Base-by-base conservation (phyloP, 2,797 vertebrate species). In the Morelia viridis region DNA sequence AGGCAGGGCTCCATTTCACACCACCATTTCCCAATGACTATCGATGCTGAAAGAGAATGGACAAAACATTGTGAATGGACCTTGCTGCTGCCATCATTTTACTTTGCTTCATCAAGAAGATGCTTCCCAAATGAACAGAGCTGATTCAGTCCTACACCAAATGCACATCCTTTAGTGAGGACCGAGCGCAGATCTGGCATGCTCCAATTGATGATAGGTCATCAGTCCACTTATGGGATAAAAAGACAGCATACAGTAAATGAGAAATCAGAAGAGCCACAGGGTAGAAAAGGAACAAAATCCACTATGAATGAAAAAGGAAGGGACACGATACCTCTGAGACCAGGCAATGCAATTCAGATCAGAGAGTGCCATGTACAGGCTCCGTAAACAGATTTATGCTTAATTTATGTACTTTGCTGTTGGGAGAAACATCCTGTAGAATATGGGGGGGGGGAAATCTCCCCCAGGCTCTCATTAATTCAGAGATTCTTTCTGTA, bases 1-100 rank as follows among this genome's bases (percentile, higher is more conserved):
- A 99, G 98, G 97, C 99, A 99, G 1, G 99, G 99, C 94, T 99
- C 99, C 99, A 99, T 99, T 98, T 99, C 99, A 97, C 99, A 99
- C 99, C 99, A 99, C 99, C 99, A 99, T 94, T 99, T 99, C 93
- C 99, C 99, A 96, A 99, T 99, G 96, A 99, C 99, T 96, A 99
- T 99, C 96, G 99, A 99, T 87, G 99, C 99, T 99, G 96, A 65
- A 93, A 95, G 94, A 95, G 91, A 90, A 84, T 19, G 28, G 26
- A 46, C 35, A 87, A 58, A 91, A 46, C 0, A 1, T 76, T 57
- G 56, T 60, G 26, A 71, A 87, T 60, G 17, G 3, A 91, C 24
- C 24, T 41, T 86, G n/a, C 90, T 58, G 61, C 60, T 22, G 15
- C 15, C 64, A 41, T 6, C 26, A 46, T 58, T 85, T 24, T 31